Evolutionary conservation across 2,888 invertebrate species (phyloP).

Genomic region (Allygus modestus): DNA sequence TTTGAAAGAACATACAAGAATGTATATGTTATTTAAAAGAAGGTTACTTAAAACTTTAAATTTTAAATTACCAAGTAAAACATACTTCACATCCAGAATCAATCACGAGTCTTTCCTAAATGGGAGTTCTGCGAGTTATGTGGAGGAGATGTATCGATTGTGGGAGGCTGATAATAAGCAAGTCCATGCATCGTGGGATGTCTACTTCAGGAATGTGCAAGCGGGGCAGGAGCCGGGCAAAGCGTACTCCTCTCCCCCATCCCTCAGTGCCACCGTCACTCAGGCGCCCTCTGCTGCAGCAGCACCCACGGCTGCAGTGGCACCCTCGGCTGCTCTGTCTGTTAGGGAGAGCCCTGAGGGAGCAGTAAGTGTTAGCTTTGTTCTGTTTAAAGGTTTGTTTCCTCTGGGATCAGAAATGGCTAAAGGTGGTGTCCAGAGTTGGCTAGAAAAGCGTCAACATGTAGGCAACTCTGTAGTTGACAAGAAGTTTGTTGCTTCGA

Average conservation of each 20-base stretch:
- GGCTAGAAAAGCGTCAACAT: too few species aligned
- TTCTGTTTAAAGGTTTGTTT: too few species aligned
- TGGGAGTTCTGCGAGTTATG: constrained; percentile 53
- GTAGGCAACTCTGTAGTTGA: too few species aligned
- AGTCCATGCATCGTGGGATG: constrained; percentile 63
- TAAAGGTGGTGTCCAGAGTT: too few species aligned
- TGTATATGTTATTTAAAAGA: not conserved
- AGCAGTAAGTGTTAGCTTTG: too few species aligned
- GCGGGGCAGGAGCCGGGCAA: constrained; percentile 43
- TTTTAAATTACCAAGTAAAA: not conserved
- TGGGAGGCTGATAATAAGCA: constrained; percentile 59
- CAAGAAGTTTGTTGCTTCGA: too few species aligned
- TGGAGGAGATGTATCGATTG: constrained; percentile 61
- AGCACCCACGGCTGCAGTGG: not conserved
- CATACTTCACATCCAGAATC: constrained; percentile 18
- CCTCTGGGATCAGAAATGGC: too few species aligned
- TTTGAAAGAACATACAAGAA: not conserved
- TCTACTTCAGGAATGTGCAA: constrained; percentile 55
- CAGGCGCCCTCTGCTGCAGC: not conserved
- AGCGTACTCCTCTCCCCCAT: constrained; percentile 60
- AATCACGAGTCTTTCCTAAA: constrained; percentile 60
- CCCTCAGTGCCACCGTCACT: not conserved
- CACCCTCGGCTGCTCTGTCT: not conserved
- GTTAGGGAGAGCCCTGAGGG: too few species aligned
- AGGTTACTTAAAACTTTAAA: not conserved